These are phyloP conservation scores for Teleopsis dalmanni DNA, from an alignment of 1,140 invertebrate species.

Conservation along the genomic window DNA sequence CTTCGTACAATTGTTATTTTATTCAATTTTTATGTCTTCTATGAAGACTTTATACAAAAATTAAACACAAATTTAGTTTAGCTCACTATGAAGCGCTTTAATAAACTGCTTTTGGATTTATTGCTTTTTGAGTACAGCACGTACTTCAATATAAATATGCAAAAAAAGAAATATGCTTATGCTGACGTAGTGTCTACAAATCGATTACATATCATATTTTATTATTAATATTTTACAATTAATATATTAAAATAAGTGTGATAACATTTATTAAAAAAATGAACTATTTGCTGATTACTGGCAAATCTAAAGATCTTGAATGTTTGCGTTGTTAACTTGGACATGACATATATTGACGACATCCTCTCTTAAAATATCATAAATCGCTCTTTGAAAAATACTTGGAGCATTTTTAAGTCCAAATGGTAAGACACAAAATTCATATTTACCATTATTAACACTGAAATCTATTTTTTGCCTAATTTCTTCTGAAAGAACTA, in stretches of 20 bases:
- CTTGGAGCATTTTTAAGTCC: conserved; percentile 38
- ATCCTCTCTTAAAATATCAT: conserved; percentile 26
- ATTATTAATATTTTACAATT: too few species aligned
- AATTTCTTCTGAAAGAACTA: conserved; percentile 8
- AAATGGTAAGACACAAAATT: conserved; percentile 31
- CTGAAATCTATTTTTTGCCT: conserved; percentile 9
- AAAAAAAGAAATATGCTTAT: too few species aligned
- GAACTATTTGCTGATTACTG: too few species aligned
- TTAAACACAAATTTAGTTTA: too few species aligned
- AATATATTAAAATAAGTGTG: too few species aligned
- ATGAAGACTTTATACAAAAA: conserved; percentile 21
- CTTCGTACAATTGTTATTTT: conserved; percentile 22
- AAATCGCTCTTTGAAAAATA: conserved; percentile 46
- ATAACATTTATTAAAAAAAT: conserved; percentile 20
- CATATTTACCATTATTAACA: background rate
- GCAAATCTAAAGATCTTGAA: too few species aligned
- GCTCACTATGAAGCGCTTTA: conserved; percentile 17
- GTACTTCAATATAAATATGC: too few species aligned
- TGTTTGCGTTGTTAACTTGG: conserved; percentile 35
- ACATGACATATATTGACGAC: conserved; percentile 24
- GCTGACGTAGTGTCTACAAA: too few species aligned
- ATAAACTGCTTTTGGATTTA: too few species aligned
- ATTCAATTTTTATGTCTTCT: conserved; percentile 29
- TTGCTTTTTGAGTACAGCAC: too few species aligned
- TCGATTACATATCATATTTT: too few species aligned